These are phyloP conservation scores for Phalloptychus januarius DNA, from an alignment of 2,797 vertebrate genomes.

Conservation along the genomic window DNA sequence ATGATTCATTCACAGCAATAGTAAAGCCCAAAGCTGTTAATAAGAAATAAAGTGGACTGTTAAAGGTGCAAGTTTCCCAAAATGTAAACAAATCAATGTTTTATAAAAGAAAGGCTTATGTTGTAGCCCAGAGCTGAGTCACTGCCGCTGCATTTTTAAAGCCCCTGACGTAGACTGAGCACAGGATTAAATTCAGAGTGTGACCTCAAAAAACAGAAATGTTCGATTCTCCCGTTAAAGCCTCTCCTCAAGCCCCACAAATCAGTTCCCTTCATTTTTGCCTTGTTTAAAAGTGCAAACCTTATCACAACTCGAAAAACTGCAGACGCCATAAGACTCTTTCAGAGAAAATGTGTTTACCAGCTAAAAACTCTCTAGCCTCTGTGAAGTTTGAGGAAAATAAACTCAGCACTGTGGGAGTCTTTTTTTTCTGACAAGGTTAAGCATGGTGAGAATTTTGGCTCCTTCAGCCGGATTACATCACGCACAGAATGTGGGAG, in stretches of 20 bases:
- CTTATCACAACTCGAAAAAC: constrained; percentile 6
- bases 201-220: constrained; percentile 7
- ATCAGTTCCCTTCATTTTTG: neutral
- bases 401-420: neutral
- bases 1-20: neutral
- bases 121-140: neutral
- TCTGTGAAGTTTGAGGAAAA: constrained; percentile 14
- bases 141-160: constrained; percentile 5
- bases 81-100: constrained; percentile 5
- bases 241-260: neutral
- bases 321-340: constrained; percentile 9
- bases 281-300: constrained; percentile 10
- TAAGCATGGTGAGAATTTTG: constrained; percentile 17
- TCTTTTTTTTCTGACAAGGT: constrained; percentile 9
- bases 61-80: neutral
- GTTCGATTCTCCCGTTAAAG: neutral
- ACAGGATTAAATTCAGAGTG: neutral
- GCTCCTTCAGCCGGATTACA: constrained; percentile 16
- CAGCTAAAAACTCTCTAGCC: constrained; percentile 2
- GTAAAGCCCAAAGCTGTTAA: neutral
- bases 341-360: constrained; percentile 11
- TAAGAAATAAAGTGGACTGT: neutral
- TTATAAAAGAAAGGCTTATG: neutral
- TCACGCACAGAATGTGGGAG: constrained; percentile 5
- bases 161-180: neutral